phyloP scores from a whole-genome alignment of 1,140 invertebrate genomes.

The Phocides pigmalion region DNA sequence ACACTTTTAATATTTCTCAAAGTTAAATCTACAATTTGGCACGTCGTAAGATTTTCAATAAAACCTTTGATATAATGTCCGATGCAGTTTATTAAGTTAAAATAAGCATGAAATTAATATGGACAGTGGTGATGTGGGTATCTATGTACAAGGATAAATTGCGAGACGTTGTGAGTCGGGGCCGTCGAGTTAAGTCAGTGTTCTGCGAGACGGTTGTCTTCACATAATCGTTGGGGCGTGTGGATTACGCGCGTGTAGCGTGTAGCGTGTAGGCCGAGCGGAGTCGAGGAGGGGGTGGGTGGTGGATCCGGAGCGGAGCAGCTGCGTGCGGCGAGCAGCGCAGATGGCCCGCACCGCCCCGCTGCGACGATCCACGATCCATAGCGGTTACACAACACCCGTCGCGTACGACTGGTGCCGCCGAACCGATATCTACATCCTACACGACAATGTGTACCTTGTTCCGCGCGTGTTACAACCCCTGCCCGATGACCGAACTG shows the following conservation, averaged over 20 bases:
- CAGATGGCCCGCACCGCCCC: conserved; percentile 42
- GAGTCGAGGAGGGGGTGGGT: conserved; percentile 36
- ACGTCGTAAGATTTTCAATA: background rate
- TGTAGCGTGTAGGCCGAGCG: conserved; percentile 24
- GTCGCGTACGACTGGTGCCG: conserved; percentile 10
- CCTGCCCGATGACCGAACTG: background rate
- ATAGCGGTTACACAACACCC: conserved; percentile 24
- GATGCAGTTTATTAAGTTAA: conserved; percentile 1
- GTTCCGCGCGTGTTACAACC: background rate
- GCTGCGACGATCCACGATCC: conserved; percentile 27
- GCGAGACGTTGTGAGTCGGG: conserved; percentile 12
- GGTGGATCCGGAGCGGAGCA: conserved; percentile 21
- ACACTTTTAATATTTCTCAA: too few species aligned
- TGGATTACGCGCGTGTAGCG: conserved; percentile 14
- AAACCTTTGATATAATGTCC: background rate
- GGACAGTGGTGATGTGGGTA: conserved; percentile 1
- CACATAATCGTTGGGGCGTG: conserved; percentile 36
- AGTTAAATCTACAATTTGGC: too few species aligned
- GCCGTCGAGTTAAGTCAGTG: conserved; percentile 18
- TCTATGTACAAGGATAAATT: conserved; percentile 14
- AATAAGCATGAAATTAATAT: conserved; percentile 12
- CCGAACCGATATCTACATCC: background rate
- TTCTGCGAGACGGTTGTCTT: conserved; percentile 29
- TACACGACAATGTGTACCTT: background rate
- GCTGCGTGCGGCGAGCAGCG: conserved; percentile 43